phyloP scores from a whole-genome alignment of 2,113 vertebrate species.

The Pseudois nayaur region DNA sequence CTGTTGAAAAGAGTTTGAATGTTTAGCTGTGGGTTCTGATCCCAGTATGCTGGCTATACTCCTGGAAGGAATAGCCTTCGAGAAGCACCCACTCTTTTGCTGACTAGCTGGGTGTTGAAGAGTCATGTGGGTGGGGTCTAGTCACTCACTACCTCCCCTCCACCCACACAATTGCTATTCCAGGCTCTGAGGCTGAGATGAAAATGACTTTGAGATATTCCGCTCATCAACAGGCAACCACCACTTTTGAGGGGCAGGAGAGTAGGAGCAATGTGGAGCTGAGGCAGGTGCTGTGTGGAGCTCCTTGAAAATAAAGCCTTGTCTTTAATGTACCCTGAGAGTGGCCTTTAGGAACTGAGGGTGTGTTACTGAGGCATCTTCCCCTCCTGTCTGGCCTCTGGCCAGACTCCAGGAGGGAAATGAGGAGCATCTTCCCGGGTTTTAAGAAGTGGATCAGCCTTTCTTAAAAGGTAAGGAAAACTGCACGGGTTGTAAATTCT shows the following conservation, averaged over 20 bases:
- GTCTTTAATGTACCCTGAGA: rapidly evolving
- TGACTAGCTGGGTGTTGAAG: background rate
- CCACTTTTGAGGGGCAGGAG: background rate
- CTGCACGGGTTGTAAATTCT: no score
- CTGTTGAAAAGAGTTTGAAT: rapidly evolving
- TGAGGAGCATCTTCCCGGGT: rapidly evolving
- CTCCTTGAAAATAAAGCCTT: background rate
- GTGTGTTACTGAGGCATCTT: background rate
- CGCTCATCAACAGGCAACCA: background rate
- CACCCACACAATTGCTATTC: background rate
- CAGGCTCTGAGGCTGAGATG: background rate
- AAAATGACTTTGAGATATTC: background rate
- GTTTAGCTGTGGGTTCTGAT: rapidly evolving
- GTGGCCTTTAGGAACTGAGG: background rate
- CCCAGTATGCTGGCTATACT: rapidly evolving
- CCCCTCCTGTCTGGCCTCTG: rapidly evolving
- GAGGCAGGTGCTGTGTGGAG: rapidly evolving
- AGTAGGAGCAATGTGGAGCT: background rate
- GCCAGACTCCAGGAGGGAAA: background rate
- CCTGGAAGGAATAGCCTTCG: background rate
- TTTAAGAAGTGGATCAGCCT: background rate
- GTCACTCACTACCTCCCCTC: background rate
- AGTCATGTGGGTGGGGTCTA: background rate
- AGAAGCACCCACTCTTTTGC: background rate
- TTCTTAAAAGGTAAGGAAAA: background rate